Base-by-base conservation (phyloP, 2,113 vertebrate species). In the Chascanopsetta lugubris region DNA sequence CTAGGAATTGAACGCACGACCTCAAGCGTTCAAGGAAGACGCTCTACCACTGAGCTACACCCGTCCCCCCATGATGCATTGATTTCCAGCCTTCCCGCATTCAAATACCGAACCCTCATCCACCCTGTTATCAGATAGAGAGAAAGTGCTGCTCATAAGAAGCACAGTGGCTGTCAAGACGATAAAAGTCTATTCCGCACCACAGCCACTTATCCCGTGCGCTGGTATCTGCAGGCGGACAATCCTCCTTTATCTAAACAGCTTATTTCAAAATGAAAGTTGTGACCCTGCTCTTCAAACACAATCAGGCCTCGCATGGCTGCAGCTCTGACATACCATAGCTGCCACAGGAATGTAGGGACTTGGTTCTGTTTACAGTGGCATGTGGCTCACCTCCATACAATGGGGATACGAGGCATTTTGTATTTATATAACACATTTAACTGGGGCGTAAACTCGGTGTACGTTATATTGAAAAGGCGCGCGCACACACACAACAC, bases 281-380 rank as follows among this genome's bases (percentile, higher is more conserved):
- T 32, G 13, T 34, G 64, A 29, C 11, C 15, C 50, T 6, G 24
- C 8, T 6, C 20, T n/a, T 48, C 8, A 3, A 22, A 8, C 56
- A 27, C 20, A 20, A 56, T 30, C 32, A 32, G 21, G 43, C 45
- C 29, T 18, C 55, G 21, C 43, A 36, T 69, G 21, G 5, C 50
- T 38, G 43, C 34, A 42, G 34, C 18, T 15, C 51, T n/a, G 12
- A 21, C 50, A 51, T 61, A 27, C 61, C 50, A 61, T 62, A 15
- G 48, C 49, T 6, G 27, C 49, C 71, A 29, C 71, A 70, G 77
- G 61, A 75, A 75, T 65, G 65, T 21, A 40, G 29, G 59, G 48
- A 54, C 45, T 26, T 25, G 2, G 63, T 2, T 59, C 17, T 69
- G 64, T 73, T 73, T 55, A 68, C 57, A 54, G 58, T 48, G 53